Evolutionary conservation across 2,797 vertebrate genomes (phyloP).

Genomic region (Ciconia nigra): DNA sequence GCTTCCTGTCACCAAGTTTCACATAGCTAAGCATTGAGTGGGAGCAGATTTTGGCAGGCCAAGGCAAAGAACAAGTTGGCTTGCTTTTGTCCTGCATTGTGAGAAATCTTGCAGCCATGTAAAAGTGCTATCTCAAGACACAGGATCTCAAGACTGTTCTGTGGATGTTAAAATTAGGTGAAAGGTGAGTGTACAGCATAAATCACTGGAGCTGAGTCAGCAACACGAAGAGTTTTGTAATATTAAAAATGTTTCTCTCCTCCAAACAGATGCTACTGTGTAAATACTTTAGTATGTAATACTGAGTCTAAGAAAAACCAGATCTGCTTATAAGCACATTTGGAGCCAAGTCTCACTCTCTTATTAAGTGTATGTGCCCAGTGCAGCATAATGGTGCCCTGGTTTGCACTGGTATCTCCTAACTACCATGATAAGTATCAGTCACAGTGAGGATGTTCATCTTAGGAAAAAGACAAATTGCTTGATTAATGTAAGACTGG

Average conservation of each 20-base stretch:
- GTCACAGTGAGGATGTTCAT: background rate
- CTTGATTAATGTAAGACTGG: background rate
- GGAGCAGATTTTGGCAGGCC: background rate
- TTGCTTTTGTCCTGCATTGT: background rate
- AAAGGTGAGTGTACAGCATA: background rate
- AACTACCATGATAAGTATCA: background rate
- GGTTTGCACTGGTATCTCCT: background rate
- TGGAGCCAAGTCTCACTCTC: background rate
- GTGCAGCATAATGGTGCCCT: background rate
- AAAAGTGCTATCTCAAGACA: background rate
- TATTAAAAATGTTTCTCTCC: background rate
- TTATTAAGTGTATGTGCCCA: background rate
- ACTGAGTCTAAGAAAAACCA: background rate
- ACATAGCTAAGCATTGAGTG: background rate
- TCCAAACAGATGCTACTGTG: background rate
- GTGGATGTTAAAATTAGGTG: background rate
- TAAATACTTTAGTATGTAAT: background rate
- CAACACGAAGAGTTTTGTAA: background rate
- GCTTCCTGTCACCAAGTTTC: background rate
- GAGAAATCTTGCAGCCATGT: background rate
- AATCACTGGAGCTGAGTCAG: background rate
- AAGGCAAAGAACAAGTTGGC: background rate
- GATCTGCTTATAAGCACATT: background rate
- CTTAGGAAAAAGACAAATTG: background rate
- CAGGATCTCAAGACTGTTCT: background rate